Percentiles rank a stretch among this genome's conserved stretches.
These are phyloP conservation scores for Halesus radiatus DNA, from an alignment of 1,140 invertebrate genomes.

Conservation along the genomic window DNA sequence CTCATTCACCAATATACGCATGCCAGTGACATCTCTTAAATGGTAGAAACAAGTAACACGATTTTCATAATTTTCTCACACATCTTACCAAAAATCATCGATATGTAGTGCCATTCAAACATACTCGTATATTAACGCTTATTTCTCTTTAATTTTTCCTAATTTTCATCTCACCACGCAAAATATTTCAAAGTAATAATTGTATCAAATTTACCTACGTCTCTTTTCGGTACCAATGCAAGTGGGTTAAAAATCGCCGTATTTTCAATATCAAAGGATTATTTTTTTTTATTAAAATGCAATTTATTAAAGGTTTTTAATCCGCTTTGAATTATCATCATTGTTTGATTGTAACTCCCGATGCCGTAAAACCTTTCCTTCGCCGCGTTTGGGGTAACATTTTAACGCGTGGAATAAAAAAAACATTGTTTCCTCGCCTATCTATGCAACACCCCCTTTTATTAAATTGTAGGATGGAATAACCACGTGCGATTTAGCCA, in stretches of 20 bases:
- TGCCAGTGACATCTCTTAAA: constrained; percentile 9
- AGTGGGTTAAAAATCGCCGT: no score
- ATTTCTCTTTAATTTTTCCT: no score
- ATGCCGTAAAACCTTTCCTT: neutral
- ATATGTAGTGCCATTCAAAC: no score
- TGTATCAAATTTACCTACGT: no score
- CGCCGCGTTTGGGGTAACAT: constrained; percentile 12
- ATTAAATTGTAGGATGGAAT: constrained; percentile 39
- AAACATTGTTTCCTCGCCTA: constrained; percentile 36
- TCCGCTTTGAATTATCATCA: neutral
- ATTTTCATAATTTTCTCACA: no score
- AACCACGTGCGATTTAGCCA: constrained; percentile 28
- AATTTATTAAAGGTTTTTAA: neutral
- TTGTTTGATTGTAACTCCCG: neutral
- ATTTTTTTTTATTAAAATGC: neutral
- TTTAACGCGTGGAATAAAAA: constrained; percentile 26
- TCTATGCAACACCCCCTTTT: constrained; percentile 20
- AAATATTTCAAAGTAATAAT: no score
- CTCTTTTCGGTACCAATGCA: neutral
- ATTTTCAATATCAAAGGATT: no score
- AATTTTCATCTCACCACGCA: no score
- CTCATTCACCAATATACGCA: neutral
- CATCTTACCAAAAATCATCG: no score
- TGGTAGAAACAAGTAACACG: neutral
- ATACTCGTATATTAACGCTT: no score